Evolutionary conservation across 2,113 vertebrate genomes (phyloP), one percentile per base, ranked within the genome.

Genomic region (Macaca mulatta): DNA sequence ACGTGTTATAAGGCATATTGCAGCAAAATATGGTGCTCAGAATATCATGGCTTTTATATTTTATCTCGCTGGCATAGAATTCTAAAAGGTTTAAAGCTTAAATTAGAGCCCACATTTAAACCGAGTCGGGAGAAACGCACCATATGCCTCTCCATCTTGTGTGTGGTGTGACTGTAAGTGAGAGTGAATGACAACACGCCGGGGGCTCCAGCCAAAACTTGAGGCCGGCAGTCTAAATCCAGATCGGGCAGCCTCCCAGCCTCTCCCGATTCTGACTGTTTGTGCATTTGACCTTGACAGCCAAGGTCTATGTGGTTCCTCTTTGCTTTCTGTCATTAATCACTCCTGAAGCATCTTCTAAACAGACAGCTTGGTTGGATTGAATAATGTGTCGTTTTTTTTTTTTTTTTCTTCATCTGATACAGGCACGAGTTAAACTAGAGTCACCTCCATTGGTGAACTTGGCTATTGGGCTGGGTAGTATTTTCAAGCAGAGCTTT

Each of bases 131-230:
- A 94, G 61, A 67, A 27, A 93, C 89, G 83, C 95, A 35, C 86
- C 32, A n/a, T 79, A 79, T 97, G 67, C 92, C 97, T 96, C 90
- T 78, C 85, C 89, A 93, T 91, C 90, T 97, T 95, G 90, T 90
- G 96, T 97, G 72, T 96, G 6, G 50, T 95, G 10, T 85, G 96
- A 93, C 77, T 92, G 74, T 88, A 90, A 88, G 69, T 61, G 74
- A 69, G 90, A 89, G 70, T 80, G 83, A 97, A 40, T 67, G 81
- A 77, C 89, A 70, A 92, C 78, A 87, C 20, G 7, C 52, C 1
- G 0, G 93, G 55, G 70, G n/a, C 61, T 22, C 35, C 3, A 97
- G 93, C 88, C 90, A 90, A 30, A 95, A 91, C 50, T 93, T 4
- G 27, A 90, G 89, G 32, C 85, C 78, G 61, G 25, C 93, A 45